Base-by-base conservation (phyloP, 2,797 vertebrate species). In the Micropoecilia bifurca region DNA sequence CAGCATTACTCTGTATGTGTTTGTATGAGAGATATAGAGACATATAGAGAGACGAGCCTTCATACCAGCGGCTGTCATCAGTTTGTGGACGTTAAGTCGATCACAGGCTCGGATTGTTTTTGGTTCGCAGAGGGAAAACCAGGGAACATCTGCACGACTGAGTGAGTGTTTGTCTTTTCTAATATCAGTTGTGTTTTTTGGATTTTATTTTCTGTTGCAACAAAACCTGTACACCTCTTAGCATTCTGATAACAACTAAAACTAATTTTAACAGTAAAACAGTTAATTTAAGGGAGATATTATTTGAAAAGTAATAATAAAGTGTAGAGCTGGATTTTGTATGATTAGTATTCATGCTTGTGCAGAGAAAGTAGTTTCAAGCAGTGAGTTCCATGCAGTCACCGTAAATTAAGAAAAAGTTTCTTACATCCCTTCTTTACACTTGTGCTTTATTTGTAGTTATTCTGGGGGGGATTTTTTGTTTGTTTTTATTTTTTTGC, bases 1-100 rank as follows among this genome's bases (percentile, higher is more conserved):
- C 85, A 83, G 48, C 81, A 45, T 75, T 16, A 50, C 50, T 85
- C 82, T 78, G 74, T 33, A 33, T 71, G 84, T 77, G 74, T 87
- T 71, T 84, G 61, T 73, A 68, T 45, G 61, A 50, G 73, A 61
- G 79, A 45, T 74, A 45, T 0, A 43, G 39, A 20, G 6, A 36
- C 43, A 46, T n/a, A 55, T 3, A 50, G 45, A 71, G 76, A 66
- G 74, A 46, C 75, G 16, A 63, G 41, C 77, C 63, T 73, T 55
- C 68, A 25, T 59, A 41, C 30, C 1, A 55, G 71, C 57, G 73
- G 50, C 45, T 28, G 33, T 87, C 85, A 89, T 85, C 81, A 84
- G 86, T 90, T 88, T 83, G 50, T 39, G 72, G 59, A 45, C 3
- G 6, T 20, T 81, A 75, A 73, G 75, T 66, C 80, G 76, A 79